Conservation (phyloP, 2,888 invertebrate genomes). For the Dryomyza anilis region DNA sequence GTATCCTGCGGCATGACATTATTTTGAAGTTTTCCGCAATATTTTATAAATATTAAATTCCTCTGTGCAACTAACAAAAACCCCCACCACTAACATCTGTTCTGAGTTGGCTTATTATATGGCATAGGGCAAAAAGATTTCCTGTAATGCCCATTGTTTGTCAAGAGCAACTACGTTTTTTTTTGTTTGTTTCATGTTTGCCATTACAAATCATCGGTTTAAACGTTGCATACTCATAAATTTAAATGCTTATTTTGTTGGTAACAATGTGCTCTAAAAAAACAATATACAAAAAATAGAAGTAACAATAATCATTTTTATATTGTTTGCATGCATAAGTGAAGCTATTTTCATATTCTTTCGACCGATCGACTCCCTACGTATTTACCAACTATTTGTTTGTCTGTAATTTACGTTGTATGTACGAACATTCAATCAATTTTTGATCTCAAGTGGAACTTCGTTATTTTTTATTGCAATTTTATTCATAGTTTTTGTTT, state of each 20-base stretch:
- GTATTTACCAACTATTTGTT: too few species aligned
- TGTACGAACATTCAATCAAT: slow-evolving; percentile 29
- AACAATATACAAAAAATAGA: background rate
- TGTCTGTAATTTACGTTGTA: too few species aligned
- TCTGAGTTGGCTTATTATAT: too few species aligned
- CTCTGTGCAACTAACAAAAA: too few species aligned
- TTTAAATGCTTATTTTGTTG: slow-evolving; percentile 42
- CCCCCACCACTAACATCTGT: too few species aligned
- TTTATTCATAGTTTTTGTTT: slow-evolving; percentile 18
- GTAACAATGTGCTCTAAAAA: background rate
- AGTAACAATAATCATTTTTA: background rate
- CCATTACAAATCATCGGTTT: background rate
- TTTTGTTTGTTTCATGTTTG: background rate
- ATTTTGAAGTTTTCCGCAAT: too few species aligned
- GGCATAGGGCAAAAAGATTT: too few species aligned
- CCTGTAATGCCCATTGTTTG: too few species aligned
- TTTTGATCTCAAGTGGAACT: slow-evolving; percentile 29
- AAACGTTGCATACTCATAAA: slow-evolving; percentile 41
- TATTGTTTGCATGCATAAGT: slow-evolving; percentile 2
- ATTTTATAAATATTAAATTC: too few species aligned
- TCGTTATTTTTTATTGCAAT: slow-evolving; percentile 35
- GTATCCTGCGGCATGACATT: too few species aligned
- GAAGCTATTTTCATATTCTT: background rate
- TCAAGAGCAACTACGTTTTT: too few species aligned
- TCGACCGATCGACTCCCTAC: too few species aligned